Evolutionary conservation across 2,888 invertebrate genomes (phyloP).

Genomic region (Dyspetes luteomarginatus): DNA sequence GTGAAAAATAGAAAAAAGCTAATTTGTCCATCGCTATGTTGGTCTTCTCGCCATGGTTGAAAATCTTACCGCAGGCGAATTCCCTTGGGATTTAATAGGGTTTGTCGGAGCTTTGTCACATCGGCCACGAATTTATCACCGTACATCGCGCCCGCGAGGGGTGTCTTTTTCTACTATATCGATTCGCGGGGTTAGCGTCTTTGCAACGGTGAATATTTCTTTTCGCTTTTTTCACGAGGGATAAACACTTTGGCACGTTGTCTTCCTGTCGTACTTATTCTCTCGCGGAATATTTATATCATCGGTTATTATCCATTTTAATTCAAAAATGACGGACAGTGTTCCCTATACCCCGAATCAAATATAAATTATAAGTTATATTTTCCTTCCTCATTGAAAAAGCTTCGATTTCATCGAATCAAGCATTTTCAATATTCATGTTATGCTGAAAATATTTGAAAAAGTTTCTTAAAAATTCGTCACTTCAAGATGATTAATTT

Average conservation of each 20-base stretch:
- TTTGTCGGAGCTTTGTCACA: slow-evolving; percentile 59
- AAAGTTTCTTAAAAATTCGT: no score
- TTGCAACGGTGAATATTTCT: slow-evolving; percentile 16
- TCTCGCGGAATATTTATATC: slow-evolving; percentile 6
- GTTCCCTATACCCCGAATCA: not conserved
- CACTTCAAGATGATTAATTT: no score
- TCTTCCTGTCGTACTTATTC: not conserved
- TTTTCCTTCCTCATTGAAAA: not conserved
- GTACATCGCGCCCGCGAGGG: not conserved
- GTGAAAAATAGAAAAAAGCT: not conserved
- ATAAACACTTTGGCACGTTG: slow-evolving; percentile 44
- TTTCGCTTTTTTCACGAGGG: slow-evolving; percentile 16
- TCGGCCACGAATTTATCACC: slow-evolving; percentile 56
- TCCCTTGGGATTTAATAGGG: slow-evolving; percentile 47
- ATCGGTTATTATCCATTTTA: slow-evolving; percentile 2
- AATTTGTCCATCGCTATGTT: not conserved
- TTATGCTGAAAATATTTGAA: no score
- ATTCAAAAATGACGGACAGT: slow-evolving; percentile 20
- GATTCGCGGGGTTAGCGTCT: slow-evolving; percentile 27
- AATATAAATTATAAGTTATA: not conserved
- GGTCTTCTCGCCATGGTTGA: not conserved
- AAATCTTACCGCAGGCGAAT: slow-evolving; percentile 38
- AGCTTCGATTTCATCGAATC: not conserved
- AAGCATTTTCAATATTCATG: no score
- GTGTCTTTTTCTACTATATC: slow-evolving; percentile 15